Evolutionary conservation across 2,797 vertebrate species (phyloP).

Genomic region (Malacoctenus gilli): DNA sequence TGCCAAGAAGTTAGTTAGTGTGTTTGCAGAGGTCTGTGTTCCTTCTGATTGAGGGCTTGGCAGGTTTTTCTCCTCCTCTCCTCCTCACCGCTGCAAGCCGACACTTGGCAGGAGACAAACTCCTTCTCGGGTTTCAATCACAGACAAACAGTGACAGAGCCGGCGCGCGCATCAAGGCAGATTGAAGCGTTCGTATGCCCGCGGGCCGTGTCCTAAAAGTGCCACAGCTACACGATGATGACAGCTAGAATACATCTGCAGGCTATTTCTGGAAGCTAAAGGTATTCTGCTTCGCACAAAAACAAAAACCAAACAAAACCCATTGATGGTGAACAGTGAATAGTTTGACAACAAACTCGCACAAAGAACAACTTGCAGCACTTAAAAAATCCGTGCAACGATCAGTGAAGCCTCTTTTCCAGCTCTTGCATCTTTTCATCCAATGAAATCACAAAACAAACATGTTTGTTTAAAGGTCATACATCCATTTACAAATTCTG

Average conservation of each 20-base stretch:
- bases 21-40: conserved; percentile 60
- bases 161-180: conserved; percentile 30
- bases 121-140: conserved; percentile 62
- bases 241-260: conserved; percentile 38
- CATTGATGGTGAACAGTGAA: too few relatives aligned
- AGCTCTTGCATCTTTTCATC: too few relatives aligned
- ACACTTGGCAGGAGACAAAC: conserved; percentile 58
- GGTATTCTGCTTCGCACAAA: neutral
- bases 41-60: conserved; percentile 39
- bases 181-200: conserved; percentile 39
- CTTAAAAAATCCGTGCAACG: too few relatives aligned
- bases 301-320: neutral
- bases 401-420: too few relatives aligned
- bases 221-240: conserved; percentile 37
- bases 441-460: too few relatives aligned
- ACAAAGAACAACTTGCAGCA: too few relatives aligned
- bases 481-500: too few relatives aligned
- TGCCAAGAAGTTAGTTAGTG: conserved; percentile 61
- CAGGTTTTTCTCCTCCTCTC: conserved; percentile 5
- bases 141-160: conserved; percentile 29
- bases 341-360: too few relatives aligned
- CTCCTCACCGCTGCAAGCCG: conserved; percentile 21
- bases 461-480: too few relatives aligned
- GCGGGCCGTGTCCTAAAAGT: conserved; percentile 36
- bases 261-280: conserved; percentile 22